Evolutionary conservation across 2,888 invertebrate species (phyloP).

Genomic region (Phaedon cochleariae): DNA sequence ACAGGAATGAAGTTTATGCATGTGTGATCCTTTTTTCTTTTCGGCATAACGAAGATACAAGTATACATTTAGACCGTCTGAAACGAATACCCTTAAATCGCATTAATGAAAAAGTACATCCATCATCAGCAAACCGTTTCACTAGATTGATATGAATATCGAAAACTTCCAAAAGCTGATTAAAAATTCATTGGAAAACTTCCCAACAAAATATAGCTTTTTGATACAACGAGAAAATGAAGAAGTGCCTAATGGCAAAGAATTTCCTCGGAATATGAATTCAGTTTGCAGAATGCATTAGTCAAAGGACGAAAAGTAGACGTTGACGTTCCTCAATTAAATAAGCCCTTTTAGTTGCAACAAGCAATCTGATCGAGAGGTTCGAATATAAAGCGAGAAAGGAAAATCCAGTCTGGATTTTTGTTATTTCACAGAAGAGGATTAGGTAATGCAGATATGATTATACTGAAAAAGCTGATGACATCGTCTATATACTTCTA

Average conservation of each 20-base stretch:
- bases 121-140: not conserved
- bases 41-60: no score
- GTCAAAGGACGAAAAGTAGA: constrained; percentile 12
- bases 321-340: constrained; percentile 12
- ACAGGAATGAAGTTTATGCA: no score
- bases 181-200: constrained; percentile 34
- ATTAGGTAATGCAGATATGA: no score
- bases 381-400: not conserved
- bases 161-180: constrained; percentile 34
- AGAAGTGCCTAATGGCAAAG: constrained; percentile 29
- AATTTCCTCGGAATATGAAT: constrained; percentile 25
- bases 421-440: not conserved
- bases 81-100: no score
- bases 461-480: no score
- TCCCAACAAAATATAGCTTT: constrained; percentile 20
- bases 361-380: not conserved
- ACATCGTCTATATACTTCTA: no score
- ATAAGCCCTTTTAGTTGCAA: constrained; percentile 7
- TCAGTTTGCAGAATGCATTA: constrained; percentile 22
- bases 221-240: constrained; percentile 17
- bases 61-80: no score
- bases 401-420: not conserved
- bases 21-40: no score
- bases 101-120: not conserved
- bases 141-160: constrained; percentile 34